Percentiles rank a stretch among this genome's conserved stretches.
Evolutionary conservation across 2,888 invertebrate species (phyloP).

Genomic region (Sinotaia quadrata): DNA sequence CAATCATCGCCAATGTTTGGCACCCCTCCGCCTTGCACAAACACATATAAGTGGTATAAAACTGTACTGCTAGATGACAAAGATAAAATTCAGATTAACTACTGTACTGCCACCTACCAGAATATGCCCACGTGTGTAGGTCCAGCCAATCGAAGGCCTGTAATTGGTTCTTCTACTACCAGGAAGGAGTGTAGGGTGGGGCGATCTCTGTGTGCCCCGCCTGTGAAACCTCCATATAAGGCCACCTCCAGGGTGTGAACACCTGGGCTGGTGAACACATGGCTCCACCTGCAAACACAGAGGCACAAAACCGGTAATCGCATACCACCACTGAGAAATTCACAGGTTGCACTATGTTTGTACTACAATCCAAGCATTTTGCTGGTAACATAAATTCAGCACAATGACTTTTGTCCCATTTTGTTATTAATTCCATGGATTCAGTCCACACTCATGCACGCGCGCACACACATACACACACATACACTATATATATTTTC

Average conservation of each 20-base stretch:
- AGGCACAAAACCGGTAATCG: conserved; percentile 12
- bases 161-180: conserved; percentile 54
- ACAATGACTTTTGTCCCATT: too few relatives aligned
- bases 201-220: background rate
- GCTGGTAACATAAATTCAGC: too few relatives aligned
- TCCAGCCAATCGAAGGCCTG: conserved; percentile 47
- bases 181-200: conserved; percentile 32
- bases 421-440: too few relatives aligned
- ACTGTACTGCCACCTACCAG: conserved; percentile 46
- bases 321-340: too few relatives aligned
- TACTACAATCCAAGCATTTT: too few relatives aligned
- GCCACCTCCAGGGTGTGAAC: conserved; percentile 40
- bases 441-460: too few relatives aligned
- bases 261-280: conserved; percentile 45
- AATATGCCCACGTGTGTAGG: conserved; percentile 48
- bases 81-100: background rate
- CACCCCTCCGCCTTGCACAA: background rate
- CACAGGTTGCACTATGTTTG: too few relatives aligned
- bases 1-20: background rate
- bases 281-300: conserved; percentile 48
- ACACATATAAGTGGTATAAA: background rate
- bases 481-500: too few relatives aligned
- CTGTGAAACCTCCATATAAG: conserved; percentile 32
- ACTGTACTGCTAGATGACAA: background rate
- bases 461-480: too few relatives aligned